Evolutionary conservation across 2,113 vertebrate genomes (phyloP).

Genomic region (Chaetodon auriga): DNA sequence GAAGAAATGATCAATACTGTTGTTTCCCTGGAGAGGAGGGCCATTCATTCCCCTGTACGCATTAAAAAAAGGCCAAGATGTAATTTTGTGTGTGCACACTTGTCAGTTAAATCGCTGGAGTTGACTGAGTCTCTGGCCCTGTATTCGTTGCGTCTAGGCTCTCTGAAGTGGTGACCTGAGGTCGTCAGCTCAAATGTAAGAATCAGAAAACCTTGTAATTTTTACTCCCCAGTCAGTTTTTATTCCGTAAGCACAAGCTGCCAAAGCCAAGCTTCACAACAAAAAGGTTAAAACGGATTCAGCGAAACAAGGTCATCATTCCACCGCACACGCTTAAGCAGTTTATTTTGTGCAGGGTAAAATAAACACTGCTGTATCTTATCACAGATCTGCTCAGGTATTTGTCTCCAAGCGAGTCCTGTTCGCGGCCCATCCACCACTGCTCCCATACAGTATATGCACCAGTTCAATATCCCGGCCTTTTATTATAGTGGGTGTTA

Average conservation of each 20-base stretch:
- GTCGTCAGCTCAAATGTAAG: slow-evolving; percentile 8
- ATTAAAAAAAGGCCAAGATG: not conserved
- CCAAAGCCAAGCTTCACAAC: slow-evolving; percentile 7
- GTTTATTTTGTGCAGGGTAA: slow-evolving; percentile 26
- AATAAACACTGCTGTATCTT: slow-evolving; percentile 28
- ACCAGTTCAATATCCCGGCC: slow-evolving; percentile 30
- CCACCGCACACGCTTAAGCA: slow-evolving; percentile 3
- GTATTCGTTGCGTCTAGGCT: not conserved
- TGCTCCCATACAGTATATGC: slow-evolving; percentile 15
- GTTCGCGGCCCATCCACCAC: slow-evolving; percentile 32
- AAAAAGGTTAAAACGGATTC: slow-evolving; percentile 25
- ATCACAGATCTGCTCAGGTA: slow-evolving; percentile 38
- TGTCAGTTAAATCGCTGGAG: not conserved
- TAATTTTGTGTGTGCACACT: not conserved
- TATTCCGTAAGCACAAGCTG: slow-evolving; percentile 16
- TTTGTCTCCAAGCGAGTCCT: slow-evolving; percentile 49
- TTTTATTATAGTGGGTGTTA: slow-evolving; percentile 59
- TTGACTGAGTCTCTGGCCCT: not conserved
- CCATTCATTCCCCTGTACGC: not conserved
- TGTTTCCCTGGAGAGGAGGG: not conserved
- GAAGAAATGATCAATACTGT: slow-evolving; percentile 10
- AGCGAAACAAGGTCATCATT: slow-evolving; percentile 43
- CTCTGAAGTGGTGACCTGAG: slow-evolving; percentile 28
- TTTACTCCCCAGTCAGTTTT: slow-evolving; percentile 30
- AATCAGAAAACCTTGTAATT: slow-evolving; percentile 50